Percentiles rank a stretch among this genome's conserved stretches.
These are phyloP conservation scores for Laspeyria flexula DNA, from an alignment of 2,888 invertebrate genomes.

Conservation along the genomic window DNA sequence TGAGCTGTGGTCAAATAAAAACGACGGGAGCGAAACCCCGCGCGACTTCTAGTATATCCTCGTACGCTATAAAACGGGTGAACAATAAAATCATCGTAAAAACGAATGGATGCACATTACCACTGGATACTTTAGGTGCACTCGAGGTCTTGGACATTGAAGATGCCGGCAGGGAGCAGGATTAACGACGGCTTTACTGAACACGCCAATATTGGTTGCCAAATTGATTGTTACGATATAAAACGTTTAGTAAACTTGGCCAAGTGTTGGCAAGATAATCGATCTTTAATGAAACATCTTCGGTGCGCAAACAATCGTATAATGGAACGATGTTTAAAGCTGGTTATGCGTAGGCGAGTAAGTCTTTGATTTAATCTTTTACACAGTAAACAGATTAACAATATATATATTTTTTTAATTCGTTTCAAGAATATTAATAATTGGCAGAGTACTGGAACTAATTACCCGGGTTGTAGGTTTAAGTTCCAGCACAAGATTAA, in stretches of 20 bases:
- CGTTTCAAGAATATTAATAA: no score
- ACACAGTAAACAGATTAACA: constrained; percentile 2
- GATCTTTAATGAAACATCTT: constrained; percentile 17
- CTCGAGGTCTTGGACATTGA: constrained; percentile 15
- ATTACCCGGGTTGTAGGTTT: no score
- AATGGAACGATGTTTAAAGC: constrained; percentile 17
- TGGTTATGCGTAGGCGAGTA: no score
- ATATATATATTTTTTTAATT: no score
- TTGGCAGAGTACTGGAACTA: no score
- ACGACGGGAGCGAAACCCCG: no score
- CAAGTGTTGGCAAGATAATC: constrained; percentile 18
- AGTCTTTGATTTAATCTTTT: constrained; percentile 13
- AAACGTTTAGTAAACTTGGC: constrained; percentile 22
- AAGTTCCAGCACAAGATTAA: no score
- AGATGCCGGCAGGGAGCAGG: constrained; percentile 7
- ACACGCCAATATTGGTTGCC: constrained; percentile 17
- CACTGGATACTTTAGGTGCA: constrained; percentile 27
- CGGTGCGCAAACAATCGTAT: constrained; percentile 14
- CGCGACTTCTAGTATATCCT: no score
- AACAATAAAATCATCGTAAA: constrained; percentile 56
- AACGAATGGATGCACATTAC: constrained; percentile 47
- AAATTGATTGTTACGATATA: constrained; percentile 28
- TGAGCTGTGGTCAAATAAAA: no score
- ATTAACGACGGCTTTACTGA: constrained; percentile 23
- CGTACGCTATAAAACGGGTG: constrained; percentile 46